Evolutionary conservation across 1,140 invertebrate genomes (phyloP), one percentile per base, ranked within the genome.

Genomic region (Adelges cooleyi): DNA sequence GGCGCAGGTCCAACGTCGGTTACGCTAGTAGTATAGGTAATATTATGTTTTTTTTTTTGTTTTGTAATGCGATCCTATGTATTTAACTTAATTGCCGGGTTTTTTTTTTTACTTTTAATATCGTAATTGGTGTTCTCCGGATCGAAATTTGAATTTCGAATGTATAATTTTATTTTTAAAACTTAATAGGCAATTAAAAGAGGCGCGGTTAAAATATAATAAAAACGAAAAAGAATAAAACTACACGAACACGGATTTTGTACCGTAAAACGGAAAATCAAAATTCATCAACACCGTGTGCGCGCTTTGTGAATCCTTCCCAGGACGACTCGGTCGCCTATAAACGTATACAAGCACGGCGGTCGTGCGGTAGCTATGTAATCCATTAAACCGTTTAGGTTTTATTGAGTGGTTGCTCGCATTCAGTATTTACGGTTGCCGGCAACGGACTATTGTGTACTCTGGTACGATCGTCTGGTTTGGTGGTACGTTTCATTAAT

Each of bases 351-450:
- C 38, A 40, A 36, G 8, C 50, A 18, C 33, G 53, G 53, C 44
- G 53, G 53, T 59, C 53, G 53, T 20, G 36, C 36, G 6, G 36
- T 38, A 38, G 6, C 13, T 6, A 38, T 8, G 36, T 13, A 59
- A 59, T 25, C 53, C 36, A 25, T 59, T 42, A 59, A 59, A 44
- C 53, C 3, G 38, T 27, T 59, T 20, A 44, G 13, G 17, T 40
- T 22, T 38, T 56, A 42, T 59, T 27, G 38, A 59, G n/a, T 44
- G 52, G 40, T n/a, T n/a, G n/a, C n/a, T n/a, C n/a, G n/a, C n/a
- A n/a, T n/a, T n/a, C n/a, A n/a, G n/a, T n/a, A n/a, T n/a, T n/a
- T n/a, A n/a, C n/a, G n/a, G n/a, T n/a, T n/a, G n/a, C n/a, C n/a
- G n/a, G n/a, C 20, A 29, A 38, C 20, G 42, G 36, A 42, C 38